Evolutionary conservation across 2,888 invertebrate species (phyloP).

Genomic region (Tetheella fluctuosa): DNA sequence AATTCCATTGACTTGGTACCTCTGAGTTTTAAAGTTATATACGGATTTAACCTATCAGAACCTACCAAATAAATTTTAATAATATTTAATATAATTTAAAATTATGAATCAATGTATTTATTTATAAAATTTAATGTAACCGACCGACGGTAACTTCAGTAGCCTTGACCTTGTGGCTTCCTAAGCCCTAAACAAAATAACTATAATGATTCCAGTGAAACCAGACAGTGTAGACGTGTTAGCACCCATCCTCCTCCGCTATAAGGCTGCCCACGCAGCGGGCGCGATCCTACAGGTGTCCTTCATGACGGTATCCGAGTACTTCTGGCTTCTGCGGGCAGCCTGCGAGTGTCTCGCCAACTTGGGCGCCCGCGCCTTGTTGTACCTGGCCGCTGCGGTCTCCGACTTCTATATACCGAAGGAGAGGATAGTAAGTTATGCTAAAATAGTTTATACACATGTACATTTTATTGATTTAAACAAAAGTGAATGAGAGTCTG

Average conservation of each 20-base stretch:
- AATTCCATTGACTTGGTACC: too few species aligned
- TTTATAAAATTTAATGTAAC: too few species aligned
- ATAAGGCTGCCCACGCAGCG: conserved; percentile 91
- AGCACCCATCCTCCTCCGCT: conserved; percentile 88
- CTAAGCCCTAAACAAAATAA: too few species aligned
- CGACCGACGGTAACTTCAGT: too few species aligned
- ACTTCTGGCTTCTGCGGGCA: conserved; percentile 94
- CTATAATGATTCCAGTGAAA: conserved; percentile 79
- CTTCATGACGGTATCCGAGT: conserved; percentile 95
- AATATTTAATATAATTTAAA: too few species aligned
- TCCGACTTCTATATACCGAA: conserved; percentile 99
- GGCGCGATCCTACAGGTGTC: conserved; percentile 89
- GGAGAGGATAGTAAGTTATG: conserved; percentile 90
- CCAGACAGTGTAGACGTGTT: conserved; percentile 89
- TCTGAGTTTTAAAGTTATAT: too few species aligned
- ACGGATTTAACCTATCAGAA: too few species aligned
- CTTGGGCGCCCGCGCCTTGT: conserved; percentile 87
- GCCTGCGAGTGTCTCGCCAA: conserved; percentile 90
- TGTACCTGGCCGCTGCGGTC: conserved; percentile 99
- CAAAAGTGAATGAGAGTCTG: too few species aligned
- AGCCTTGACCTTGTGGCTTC: too few species aligned
- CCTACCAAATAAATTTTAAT: too few species aligned
- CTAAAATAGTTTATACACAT: not conserved
- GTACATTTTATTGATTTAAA: not conserved
- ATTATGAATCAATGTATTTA: too few species aligned